phyloP scores from a whole-genome alignment of 1,140 invertebrate species.

The Drosophila murphyi region DNA sequence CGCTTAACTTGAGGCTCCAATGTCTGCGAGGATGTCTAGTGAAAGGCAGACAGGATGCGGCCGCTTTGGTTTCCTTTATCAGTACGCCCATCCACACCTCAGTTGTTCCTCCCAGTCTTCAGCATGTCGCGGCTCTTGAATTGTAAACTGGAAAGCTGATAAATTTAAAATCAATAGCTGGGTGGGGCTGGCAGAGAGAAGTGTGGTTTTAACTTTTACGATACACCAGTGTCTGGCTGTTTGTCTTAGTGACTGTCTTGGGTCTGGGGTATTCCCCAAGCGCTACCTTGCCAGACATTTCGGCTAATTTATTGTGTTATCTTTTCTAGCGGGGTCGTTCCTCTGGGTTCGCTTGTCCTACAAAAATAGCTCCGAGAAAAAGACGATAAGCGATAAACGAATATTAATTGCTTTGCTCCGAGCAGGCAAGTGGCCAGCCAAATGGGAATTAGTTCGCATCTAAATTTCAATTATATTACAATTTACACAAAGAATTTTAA shows the following conservation, averaged over 20 bases:
- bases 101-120: neutral
- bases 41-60: slow-evolving; percentile 36
- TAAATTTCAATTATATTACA: slow-evolving; percentile 43
- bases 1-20: slow-evolving; percentile 22
- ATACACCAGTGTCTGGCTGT: slow-evolving; percentile 25
- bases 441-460: slow-evolving; percentile 31
- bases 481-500: slow-evolving; percentile 35
- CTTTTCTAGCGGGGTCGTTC: slow-evolving; percentile 31
- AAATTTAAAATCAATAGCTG: slow-evolving; percentile 59
- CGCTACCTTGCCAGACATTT: slow-evolving; percentile 48
- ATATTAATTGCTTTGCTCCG: slow-evolving; percentile 43
- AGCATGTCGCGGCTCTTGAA: slow-evolving; percentile 33
- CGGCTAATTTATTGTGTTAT: slow-evolving; percentile 65
- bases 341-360: slow-evolving; percentile 28
- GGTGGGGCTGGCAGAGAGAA: neutral
- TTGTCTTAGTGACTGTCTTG: slow-evolving; percentile 17
- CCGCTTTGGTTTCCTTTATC: slow-evolving; percentile 45
- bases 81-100: neutral
- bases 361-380: slow-evolving; percentile 37
- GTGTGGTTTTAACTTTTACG: slow-evolving; percentile 29
- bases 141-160: slow-evolving; percentile 46
- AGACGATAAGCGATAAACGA: slow-evolving; percentile 48
- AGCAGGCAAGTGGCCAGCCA: slow-evolving; percentile 31
- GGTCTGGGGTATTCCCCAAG: slow-evolving; percentile 49
- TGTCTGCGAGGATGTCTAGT: slow-evolving; percentile 22